These are phyloP conservation scores for Eidolon dupreanum DNA, from an alignment of 2,797 vertebrate species.

Conservation along the genomic window DNA sequence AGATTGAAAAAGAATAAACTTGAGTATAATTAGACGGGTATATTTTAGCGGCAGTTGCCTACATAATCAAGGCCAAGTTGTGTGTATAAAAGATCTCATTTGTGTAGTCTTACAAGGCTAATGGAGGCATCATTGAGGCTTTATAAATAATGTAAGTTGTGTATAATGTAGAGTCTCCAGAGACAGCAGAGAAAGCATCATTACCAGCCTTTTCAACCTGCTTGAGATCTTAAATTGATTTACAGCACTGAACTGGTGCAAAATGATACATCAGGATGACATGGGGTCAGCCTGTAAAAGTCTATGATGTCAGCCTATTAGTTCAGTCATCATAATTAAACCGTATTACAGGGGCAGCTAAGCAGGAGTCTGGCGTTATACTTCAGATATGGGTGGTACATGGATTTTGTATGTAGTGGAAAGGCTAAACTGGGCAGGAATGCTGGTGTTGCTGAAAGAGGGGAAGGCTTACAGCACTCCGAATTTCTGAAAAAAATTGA, in stretches of 20 bases:
- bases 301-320: constrained; percentile 91
- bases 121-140: constrained; percentile 96
- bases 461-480: neutral
- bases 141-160: constrained; percentile 99
- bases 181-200: constrained; percentile 97
- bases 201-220: constrained; percentile 98
- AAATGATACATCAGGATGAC: constrained; percentile 97
- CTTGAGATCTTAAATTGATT: constrained; percentile 99
- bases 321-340: constrained; percentile 90
- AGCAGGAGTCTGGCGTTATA: constrained; percentile 82
- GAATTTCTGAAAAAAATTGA: neutral
- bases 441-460: neutral
- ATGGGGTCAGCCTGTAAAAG: constrained; percentile 91
- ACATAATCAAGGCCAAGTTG: constrained; percentile 76
- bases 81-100: constrained; percentile 90
- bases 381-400: constrained; percentile 76
- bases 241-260: constrained; percentile 97
- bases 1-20: constrained; percentile 57
- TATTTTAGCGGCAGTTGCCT: constrained; percentile 67
- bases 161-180: constrained; percentile 95
- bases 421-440: neutral
- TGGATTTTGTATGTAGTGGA: constrained; percentile 57
- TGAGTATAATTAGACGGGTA: constrained; percentile 46
- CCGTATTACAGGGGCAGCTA: constrained; percentile 84
- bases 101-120: constrained; percentile 91